Evolutionary conservation across 2,797 vertebrate species (phyloP).

Genomic region (Cuculus canorus): DNA sequence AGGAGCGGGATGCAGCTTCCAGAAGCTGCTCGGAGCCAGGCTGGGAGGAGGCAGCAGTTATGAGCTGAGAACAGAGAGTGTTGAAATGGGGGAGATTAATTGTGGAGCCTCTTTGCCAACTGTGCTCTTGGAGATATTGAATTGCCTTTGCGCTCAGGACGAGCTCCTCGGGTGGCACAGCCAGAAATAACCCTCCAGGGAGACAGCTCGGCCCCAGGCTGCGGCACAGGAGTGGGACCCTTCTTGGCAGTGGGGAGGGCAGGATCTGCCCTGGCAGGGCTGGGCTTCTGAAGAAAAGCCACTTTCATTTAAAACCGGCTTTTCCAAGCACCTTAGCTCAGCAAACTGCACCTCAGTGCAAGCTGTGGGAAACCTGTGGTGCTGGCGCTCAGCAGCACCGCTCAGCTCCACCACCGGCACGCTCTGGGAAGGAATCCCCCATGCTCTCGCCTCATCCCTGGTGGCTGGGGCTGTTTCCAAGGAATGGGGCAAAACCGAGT

Average conservation of each 20-base stretch:
- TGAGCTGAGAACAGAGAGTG: not conserved
- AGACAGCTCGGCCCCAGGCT: not conserved
- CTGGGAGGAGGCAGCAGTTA: not conserved
- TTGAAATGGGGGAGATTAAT: conserved; percentile 1
- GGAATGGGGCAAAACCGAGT: not conserved
- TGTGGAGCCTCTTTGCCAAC: conserved; percentile 43
- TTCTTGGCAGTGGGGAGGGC: not conserved
- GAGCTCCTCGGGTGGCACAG: accelerated
- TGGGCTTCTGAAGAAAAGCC: not conserved
- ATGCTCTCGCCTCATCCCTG: not conserved
- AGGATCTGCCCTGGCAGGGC: not conserved
- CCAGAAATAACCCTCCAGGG: not conserved
- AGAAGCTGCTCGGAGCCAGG: not conserved
- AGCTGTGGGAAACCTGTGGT: accelerated
- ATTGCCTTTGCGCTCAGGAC: not conserved
- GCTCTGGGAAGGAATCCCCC: not conserved
- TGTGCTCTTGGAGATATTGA: conserved; percentile 22
- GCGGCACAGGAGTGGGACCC: not conserved
- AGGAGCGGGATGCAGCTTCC: not conserved
- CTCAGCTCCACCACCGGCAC: not conserved
- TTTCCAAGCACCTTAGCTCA: not conserved
- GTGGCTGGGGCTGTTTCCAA: not conserved
- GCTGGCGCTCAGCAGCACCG: not conserved
- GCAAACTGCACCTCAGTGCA: not conserved
- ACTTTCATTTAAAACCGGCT: not conserved